These are phyloP conservation scores for Drosophila grimshawi DNA, from an alignment of 1,140 invertebrate genomes.

Conservation along the genomic window DNA sequence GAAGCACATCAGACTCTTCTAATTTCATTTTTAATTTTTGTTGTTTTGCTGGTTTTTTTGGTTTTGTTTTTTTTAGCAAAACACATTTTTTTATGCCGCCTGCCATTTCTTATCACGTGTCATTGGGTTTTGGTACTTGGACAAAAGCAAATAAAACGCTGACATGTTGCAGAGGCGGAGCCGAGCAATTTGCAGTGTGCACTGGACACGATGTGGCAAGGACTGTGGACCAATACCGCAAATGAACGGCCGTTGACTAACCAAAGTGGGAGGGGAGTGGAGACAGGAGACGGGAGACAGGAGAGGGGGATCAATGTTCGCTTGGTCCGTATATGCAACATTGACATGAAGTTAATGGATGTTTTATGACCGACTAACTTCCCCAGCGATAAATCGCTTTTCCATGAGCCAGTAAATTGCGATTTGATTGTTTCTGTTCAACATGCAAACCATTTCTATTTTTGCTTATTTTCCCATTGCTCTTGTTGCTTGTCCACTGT, in stretches of 20 bases:
- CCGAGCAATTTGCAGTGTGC: constrained; percentile 67
- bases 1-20: not conserved
- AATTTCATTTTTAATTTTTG: not conserved
- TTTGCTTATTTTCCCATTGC: constrained; percentile 8
- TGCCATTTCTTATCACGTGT: constrained; percentile 80
- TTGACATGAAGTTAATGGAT: constrained; percentile 83
- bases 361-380: constrained; percentile 83
- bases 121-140: constrained; percentile 55
- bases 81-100: constrained; percentile 23
- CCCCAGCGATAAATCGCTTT: constrained; percentile 81
- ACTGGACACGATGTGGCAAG: constrained; percentile 29
- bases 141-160: constrained; percentile 66
- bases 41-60: constrained; percentile 6
- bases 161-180: constrained; percentile 70
- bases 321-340: constrained; percentile 62
- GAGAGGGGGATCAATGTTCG: constrained; percentile 3
- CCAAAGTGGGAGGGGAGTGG: constrained; percentile 16
- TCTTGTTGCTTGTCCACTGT: constrained; percentile 21
- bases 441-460: constrained; percentile 73
- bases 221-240: constrained; percentile 55
- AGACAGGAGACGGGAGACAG: not conserved
- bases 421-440: constrained; percentile 81
- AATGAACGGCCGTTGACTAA: constrained; percentile 69
- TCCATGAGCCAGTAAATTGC: constrained; percentile 81
- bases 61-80: constrained; percentile 9